Base-by-base conservation (phyloP, 37 sponge, comb jelly and placozoan species). In the Sycon ciliatum region DNA sequence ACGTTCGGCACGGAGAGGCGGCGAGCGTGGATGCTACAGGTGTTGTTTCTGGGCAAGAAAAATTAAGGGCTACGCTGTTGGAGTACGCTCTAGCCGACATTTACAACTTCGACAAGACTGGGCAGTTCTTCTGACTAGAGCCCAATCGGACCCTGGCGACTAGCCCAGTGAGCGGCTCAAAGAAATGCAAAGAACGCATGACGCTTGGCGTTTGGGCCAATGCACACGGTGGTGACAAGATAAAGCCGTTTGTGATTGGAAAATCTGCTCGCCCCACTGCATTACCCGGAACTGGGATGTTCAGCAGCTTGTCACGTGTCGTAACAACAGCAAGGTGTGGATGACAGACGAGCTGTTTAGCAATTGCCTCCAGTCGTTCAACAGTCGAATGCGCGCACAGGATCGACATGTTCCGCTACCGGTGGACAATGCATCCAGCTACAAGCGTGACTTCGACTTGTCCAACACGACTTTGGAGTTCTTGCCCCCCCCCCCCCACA, bases 161-260 rank as follows among this genome's bases (percentile, higher is more conserved):
- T 53, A 42, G 71, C 27, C 42, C 71, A 22, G 71, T 69, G 16
- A 26, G 30, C 23, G 53, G 73, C 9, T 53, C 56, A 13, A 72
- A 20, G 29, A 57, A 56, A 34, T 57, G 73, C 26, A 72, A 58
- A 28, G 3, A 72, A 39, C 35, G 46, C 18, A 69, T 49, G 27
- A 36, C 71, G 3, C 6, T 69, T 69, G 71, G 40, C 22, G 32
- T 69, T 20, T 69, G 71, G 34, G 54, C 71, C 2, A 69, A 72
- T 72, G 73, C 73, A n/a, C 56, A 72, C 46, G 73, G 57, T 32
- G 18, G 56, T 2, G 36, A 72, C 31, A 72, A 72, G 29, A n/a
- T 72, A 32, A 55, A 57, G 58, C 73, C 73, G 34, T 72, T 72
- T 24, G 73, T 72, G 23, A 72, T 72, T 4, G 73, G 57, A 56